Evolutionary conservation across 2,797 vertebrate species (phyloP), one percentile per base, ranked within the genome.

Genomic region (Pelochelys cantorii): DNA sequence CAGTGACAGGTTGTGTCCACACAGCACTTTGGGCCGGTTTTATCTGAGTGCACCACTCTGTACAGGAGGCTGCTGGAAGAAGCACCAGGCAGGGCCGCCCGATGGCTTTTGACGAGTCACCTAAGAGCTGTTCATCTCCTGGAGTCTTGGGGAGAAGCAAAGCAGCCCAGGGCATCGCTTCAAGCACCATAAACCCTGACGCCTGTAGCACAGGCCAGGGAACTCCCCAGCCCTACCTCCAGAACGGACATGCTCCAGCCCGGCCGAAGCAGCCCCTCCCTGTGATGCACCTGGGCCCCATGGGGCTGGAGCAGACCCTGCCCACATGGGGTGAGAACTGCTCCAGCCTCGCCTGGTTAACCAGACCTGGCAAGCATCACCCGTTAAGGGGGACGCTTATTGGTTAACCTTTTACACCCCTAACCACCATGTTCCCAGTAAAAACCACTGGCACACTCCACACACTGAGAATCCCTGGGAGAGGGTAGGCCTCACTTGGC

Each of bases 71-170:
- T 88, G 25, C 77, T n/a, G 65, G 54, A 68, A 68, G 82, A 6
- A 71, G n/a, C 23, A 55, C 11, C 17, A 34, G 12, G 42, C 42
- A 77, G 20, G 81, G 14, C 29, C 17, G 48, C 23, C 1, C 7
- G 4, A 2, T 55, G 9, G 48, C 11, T 68, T 48, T 60, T 60
- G 65, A 0, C 34, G n/a, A 5, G 31, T 29, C 31, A 37, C 17
- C 27, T 55, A 60, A 71, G 48, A 86, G 83, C 31, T 54, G 48
- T 3, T 57, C 10, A 5, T 20, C 29, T 52, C 25, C 8, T 17
- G 10, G 5, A 65, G 42, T 65, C 59, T 54, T 48, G 31, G 22
- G 25, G 0, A 1, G 2, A 1, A 29, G 0, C 1, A n/a, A 77
- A 52, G 37, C 25, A 48, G 25, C 9, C 74, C 74, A 48, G 14